Percentiles rank a stretch among this genome's conserved stretches.
phyloP scores from a whole-genome alignment of 2,113 vertebrate species.

The Silurus glanis region DNA sequence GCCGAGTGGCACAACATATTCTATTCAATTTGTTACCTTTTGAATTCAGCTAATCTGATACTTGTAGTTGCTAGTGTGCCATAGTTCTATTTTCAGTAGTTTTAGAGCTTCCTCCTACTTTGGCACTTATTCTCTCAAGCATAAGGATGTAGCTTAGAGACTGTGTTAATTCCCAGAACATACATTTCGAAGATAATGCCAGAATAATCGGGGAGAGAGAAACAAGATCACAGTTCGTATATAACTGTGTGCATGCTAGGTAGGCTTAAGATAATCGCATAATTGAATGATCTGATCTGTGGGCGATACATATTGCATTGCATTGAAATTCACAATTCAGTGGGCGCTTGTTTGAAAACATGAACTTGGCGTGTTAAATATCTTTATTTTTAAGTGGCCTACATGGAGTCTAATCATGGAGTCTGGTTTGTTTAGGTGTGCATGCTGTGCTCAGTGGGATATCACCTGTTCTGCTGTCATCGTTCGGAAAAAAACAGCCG shows the following conservation, averaged over 20 bases:
- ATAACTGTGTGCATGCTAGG: background rate
- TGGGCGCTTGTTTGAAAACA: conserved; percentile 43
- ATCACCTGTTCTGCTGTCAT: conserved; percentile 95
- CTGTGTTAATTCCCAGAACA: conserved; percentile 37
- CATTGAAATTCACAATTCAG: conserved; percentile 9
- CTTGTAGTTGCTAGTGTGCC: conserved; percentile 17
- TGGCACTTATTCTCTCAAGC: conserved; percentile 36
- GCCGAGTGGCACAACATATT: conserved; percentile 11
- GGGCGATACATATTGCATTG: conserved; percentile 16
- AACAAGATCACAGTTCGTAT: background rate
- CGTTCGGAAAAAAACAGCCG: conserved; percentile 93
- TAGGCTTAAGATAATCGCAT: conserved; percentile 18
- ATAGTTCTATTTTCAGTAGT: conserved; percentile 25
- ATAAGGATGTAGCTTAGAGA: conserved; percentile 45
- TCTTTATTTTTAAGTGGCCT: background rate
- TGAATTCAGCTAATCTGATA: conserved; percentile 14
- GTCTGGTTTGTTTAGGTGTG: conserved; percentile 78
- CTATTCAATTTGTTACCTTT: conserved; percentile 27
- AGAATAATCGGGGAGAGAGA: conserved; percentile 3
- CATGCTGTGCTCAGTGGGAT: conserved; percentile 97
- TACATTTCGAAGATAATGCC: conserved; percentile 33
- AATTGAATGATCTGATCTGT: conserved; percentile 24
- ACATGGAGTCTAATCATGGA: background rate
- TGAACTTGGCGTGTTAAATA: background rate
- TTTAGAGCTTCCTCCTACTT: conserved; percentile 12